phyloP scores from a whole-genome alignment of 2,797 vertebrate species.

The Vireo griseus region DNA sequence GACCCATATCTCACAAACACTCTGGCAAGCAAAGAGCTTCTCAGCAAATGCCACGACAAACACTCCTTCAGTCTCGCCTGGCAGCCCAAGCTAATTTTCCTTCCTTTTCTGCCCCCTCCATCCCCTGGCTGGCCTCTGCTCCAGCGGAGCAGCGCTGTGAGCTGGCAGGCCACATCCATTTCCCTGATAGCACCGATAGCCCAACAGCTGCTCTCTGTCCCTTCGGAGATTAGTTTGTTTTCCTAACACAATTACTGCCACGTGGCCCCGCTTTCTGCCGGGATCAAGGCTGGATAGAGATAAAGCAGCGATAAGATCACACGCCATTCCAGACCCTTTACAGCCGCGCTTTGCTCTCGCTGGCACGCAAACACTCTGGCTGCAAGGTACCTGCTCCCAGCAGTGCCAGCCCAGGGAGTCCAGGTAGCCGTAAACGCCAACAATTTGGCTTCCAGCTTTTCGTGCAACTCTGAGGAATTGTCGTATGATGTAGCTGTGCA shows the following conservation, averaged over 20 bases:
- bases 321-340: background rate
- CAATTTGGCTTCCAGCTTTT: background rate
- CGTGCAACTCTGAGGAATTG: rapidly evolving
- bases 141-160: background rate
- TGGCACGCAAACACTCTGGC: background rate
- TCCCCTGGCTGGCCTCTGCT: background rate
- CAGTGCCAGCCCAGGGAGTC: background rate
- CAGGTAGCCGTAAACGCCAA: background rate
- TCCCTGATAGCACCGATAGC: background rate
- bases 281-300: conserved; percentile 43
- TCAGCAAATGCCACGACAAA: background rate
- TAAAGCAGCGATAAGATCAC: conserved; percentile 44
- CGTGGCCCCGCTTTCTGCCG: conserved; percentile 31
- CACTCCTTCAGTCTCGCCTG: background rate
- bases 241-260: conserved; percentile 66
- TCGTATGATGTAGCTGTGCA: rapidly evolving
- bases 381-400: background rate
- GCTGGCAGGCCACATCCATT: conserved; percentile 5
- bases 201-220: conserved; percentile 52
- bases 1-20: background rate
- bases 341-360: background rate
- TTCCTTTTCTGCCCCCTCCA: background rate
- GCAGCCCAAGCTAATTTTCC: background rate
- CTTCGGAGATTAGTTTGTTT: conserved; percentile 66
- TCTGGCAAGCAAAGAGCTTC: background rate